Evolutionary conservation across 2,888 invertebrate species (phyloP).

Genomic region (Blera fallax): DNA sequence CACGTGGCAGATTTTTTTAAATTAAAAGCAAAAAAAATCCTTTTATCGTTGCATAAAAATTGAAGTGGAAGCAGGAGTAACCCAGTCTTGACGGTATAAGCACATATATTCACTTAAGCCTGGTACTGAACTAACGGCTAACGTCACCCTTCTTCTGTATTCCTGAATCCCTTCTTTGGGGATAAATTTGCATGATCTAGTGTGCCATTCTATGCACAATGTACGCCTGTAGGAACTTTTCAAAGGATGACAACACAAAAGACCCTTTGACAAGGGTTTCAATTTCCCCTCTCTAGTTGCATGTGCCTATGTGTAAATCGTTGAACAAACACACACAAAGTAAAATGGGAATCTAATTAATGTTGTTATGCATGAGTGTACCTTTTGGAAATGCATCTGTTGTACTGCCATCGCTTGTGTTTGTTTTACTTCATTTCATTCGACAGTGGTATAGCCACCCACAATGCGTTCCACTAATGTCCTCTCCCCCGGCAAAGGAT

Average conservation of each 20-base stretch:
- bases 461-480: too few relatives aligned
- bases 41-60: background rate
- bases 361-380: slow-evolving; percentile 60
- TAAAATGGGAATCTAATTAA: slow-evolving; percentile 59
- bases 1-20: slow-evolving; percentile 49
- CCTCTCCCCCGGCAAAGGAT: background rate
- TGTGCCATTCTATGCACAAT: slow-evolving; percentile 45
- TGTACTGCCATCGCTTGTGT: background rate
- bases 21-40: slow-evolving; percentile 1
- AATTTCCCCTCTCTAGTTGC: background rate
- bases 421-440: background rate
- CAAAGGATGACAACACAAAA: slow-evolving; percentile 27
- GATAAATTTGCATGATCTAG: slow-evolving; percentile 54
- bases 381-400: slow-evolving; percentile 53
- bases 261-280: background rate
- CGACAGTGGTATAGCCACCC: background rate
- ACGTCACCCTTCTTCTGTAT: slow-evolving; percentile 36
- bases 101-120: background rate
- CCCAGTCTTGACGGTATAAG: slow-evolving; percentile 36
- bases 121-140: slow-evolving; percentile 14
- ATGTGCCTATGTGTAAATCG: background rate
- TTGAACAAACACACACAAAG: slow-evolving; percentile 11
- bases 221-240: slow-evolving; percentile 13
- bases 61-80: slow-evolving; percentile 9
- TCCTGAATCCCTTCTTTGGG: slow-evolving; percentile 17